These are phyloP conservation scores for Tachina fera DNA, from an alignment of 2,888 invertebrate species.

Conservation along the genomic window DNA sequence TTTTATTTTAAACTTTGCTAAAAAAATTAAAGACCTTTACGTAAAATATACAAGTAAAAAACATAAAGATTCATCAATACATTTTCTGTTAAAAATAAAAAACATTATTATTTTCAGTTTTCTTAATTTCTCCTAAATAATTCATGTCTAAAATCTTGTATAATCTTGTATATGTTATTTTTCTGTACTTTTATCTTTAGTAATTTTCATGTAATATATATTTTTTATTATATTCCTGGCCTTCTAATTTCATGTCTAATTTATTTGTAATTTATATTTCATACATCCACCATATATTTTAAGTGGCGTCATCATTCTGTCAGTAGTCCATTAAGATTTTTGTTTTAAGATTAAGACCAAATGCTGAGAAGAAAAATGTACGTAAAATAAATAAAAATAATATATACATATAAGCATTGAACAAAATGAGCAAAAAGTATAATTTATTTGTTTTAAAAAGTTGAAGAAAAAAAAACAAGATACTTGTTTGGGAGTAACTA, in stretches of 20 bases:
- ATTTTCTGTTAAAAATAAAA: no score
- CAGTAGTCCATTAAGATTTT: conserved; percentile 58
- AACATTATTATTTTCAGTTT: neutral
- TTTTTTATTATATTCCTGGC: conserved; percentile 9
- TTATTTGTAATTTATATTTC: conserved; percentile 58
- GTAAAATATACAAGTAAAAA: no score
- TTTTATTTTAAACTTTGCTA: no score
- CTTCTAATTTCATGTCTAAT: conserved; percentile 52
- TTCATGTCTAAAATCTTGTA: conserved; percentile 5
- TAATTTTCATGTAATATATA: conserved; percentile 37
- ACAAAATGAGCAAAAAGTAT: neutral
- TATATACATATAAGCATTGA: neutral
- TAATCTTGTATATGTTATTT: conserved; percentile 19
- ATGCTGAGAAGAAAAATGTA: neutral
- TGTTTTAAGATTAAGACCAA: conserved; percentile 47
- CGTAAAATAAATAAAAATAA: neutral
- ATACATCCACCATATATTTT: conserved; percentile 22
- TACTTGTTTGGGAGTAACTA: neutral
- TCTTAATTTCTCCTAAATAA: neutral
- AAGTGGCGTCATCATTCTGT: conserved; percentile 58
- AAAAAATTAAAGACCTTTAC: no score
- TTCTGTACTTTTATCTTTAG: conserved; percentile 13
- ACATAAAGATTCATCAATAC: no score
- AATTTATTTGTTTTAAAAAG: neutral
- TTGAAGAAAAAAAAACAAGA: no score